These are phyloP conservation scores for Caenorhabditis auriculariae DNA, from an alignment of 2,888 invertebrate genomes.

Conservation along the genomic window DNA sequence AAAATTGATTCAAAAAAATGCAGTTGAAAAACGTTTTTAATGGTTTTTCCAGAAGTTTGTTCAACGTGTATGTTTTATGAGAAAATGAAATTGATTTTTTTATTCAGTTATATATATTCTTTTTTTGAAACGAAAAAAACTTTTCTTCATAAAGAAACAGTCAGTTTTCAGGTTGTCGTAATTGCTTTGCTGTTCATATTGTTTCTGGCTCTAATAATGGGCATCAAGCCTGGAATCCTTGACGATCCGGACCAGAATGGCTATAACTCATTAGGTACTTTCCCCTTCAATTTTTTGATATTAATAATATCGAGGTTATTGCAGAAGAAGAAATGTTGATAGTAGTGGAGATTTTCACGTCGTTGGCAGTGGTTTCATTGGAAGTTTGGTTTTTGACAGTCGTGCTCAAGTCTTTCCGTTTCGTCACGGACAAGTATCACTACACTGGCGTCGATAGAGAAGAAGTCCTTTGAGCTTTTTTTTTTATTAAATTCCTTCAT, in stretches of 20 bases:
- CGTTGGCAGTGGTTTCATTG: conserved; percentile 34
- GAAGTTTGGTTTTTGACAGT: conserved; percentile 48
- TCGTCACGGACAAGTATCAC: conserved; percentile 43
- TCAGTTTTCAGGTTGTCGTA: conserved; percentile 32
- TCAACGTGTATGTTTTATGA: too few species aligned
- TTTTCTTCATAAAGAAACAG: neutral
- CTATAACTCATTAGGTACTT: conserved; percentile 31
- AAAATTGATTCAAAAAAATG: too few species aligned
- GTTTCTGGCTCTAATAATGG: conserved; percentile 42
- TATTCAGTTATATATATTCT: neutral
- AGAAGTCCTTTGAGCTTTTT: conserved; percentile 30
- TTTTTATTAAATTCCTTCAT: neutral
- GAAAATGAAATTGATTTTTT: neutral
- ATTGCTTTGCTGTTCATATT: conserved; percentile 39
- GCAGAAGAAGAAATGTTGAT: conserved; percentile 46
- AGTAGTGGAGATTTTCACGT: conserved; percentile 42
- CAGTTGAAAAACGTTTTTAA: too few species aligned
- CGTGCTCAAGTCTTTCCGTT: conserved; percentile 39
- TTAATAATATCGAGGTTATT: neutral
- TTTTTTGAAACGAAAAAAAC: neutral
- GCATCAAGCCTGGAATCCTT: conserved; percentile 42
- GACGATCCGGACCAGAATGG: conserved; percentile 39
- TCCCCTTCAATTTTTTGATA: neutral
- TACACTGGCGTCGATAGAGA: conserved; percentile 45
- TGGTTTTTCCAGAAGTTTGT: too few species aligned